Evolutionary conservation across 92 coral and sea anemone species (phyloP), one percentile per base, ranked within the genome.

Genomic region (Paragorgia papillata): DNA sequence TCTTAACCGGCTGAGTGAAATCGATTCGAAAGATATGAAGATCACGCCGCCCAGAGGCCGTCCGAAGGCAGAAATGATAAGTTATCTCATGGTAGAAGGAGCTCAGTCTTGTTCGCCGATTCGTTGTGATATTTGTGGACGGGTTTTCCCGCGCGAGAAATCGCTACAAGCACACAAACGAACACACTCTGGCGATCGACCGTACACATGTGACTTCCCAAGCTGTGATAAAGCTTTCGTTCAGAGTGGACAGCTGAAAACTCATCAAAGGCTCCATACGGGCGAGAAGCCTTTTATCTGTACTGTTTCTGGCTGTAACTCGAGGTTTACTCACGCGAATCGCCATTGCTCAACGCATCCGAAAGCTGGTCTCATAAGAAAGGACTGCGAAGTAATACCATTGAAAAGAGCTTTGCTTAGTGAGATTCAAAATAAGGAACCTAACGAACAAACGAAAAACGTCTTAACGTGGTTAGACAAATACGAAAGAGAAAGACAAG

Each of bases 131-230:
- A 92, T 94, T 50, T 94, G 98, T 56, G 83, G 88, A 29, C 90
- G 98, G 48, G 98, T 94, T 79, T 94, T 94, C 92, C 98, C 98
- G 98, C 98, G 98, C 89, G 98, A 94, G 75, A 94, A 94, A 69
- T 94, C 98, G 40, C 87, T 94, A 21, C 98, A 94, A 94, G 98
- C 98, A 55, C 98, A 94, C 89, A 94, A 91, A 80, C 88, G 98
- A 44, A 94, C 98, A 71, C 98, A 94, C 83, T 90, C 96, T 57
- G 98, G 98, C 26, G 98, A 94, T 44, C 82, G 98, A 59, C 98
- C 98, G 18, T 94, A 91, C 73, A 84, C 90, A 50, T 94, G 98
- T 46, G 98, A 94, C 79, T 94, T 94, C 62, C 98, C 98, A 35
- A 91, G 88, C 89, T 94, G 98, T 80, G 98, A 92, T 60, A 94